Percentiles rank a stretch among this genome's conserved stretches.
These are phyloP conservation scores for Temnothorax longispinosus DNA, from an alignment of 1,140 invertebrate species.

Conservation along the genomic window DNA sequence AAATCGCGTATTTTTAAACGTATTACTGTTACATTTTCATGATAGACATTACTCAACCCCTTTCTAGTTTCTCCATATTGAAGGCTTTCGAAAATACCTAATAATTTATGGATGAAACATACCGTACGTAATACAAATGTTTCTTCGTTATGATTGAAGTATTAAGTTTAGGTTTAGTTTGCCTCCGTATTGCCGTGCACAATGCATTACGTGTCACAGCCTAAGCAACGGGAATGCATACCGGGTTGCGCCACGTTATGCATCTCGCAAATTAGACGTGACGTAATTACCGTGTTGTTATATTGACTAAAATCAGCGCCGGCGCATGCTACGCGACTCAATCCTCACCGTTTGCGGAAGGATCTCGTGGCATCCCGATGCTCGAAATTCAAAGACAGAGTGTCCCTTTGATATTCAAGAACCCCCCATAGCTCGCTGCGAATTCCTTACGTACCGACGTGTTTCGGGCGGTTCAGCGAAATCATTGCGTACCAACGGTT, in stretches of 20 bases:
- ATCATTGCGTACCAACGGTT: conserved; percentile 51
- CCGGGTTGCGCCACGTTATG: conserved; percentile 16
- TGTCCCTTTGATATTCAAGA: conserved; percentile 64
- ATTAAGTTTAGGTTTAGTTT: conserved; percentile 25
- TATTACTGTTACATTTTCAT: background rate
- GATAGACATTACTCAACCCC: too few relatives aligned
- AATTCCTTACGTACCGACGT: conserved; percentile 61
- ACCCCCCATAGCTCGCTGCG: conserved; percentile 28
- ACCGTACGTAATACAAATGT: background rate
- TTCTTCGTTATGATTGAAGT: conserved; percentile 13
- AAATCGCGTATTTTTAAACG: background rate
- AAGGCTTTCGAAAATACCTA: background rate
- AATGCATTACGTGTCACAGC: conserved; percentile 5
- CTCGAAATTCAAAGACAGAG: conserved; percentile 63
- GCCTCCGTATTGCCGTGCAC: background rate
- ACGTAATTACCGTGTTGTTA: conserved; percentile 51
- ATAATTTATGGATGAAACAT: background rate
- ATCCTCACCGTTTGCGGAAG: conserved; percentile 47
- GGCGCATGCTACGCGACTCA: conserved; percentile 36
- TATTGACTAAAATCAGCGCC: conserved; percentile 37
- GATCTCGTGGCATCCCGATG: conserved; percentile 48
- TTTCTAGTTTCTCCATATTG: background rate
- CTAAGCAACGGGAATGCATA: conserved; percentile 23
- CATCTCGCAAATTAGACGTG: conserved; percentile 47
- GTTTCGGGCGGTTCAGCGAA: conserved; percentile 45